phyloP scores from a whole-genome alignment of 2,888 invertebrate genomes.

The Melipona beecheii region DNA sequence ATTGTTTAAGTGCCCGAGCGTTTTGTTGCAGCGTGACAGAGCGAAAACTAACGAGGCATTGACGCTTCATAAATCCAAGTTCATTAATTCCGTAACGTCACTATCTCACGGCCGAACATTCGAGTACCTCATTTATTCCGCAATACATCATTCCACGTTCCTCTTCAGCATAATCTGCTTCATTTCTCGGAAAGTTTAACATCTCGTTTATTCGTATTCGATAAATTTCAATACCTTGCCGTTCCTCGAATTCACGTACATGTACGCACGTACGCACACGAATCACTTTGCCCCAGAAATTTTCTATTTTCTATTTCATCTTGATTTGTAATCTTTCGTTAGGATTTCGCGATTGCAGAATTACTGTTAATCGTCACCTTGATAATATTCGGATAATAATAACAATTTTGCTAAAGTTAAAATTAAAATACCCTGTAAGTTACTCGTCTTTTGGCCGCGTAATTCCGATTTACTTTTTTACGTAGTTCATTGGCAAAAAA shows the following conservation, averaged over 20 bases:
- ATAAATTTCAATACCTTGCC: constrained; percentile 13
- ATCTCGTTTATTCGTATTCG: constrained; percentile 14
- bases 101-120: not conserved
- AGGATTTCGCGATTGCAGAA: not conserved
- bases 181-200: not conserved
- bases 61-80: constrained; percentile 8
- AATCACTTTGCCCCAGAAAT: not conserved
- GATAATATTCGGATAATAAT: not conserved
- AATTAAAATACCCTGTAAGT: no score
- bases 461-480: no score
- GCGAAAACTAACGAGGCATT: not conserved
- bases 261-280: not conserved
- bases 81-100: not conserved
- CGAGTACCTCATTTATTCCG: constrained; percentile 9
- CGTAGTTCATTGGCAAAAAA: no score
- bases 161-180: not conserved
- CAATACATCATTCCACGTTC: not conserved
- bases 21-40: not conserved
- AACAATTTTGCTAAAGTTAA: no score
- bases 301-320: not conserved
- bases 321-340: not conserved
- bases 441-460: no score
- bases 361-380: not conserved
- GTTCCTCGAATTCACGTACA: not conserved
- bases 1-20: not conserved